Conservation (phyloP, 1,140 invertebrate species). For the Drosophila ananassae region DNA sequence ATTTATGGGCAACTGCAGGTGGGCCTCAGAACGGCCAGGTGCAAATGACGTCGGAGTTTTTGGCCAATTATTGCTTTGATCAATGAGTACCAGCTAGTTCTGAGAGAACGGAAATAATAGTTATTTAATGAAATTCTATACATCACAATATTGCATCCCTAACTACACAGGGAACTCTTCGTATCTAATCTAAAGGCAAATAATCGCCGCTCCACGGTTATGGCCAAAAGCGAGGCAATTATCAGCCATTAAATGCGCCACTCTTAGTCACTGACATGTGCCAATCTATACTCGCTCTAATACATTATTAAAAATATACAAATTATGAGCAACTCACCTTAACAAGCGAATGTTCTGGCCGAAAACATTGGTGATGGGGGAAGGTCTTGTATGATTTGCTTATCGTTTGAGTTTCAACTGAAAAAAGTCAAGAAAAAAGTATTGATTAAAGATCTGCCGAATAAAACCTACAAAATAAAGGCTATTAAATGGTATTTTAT, state of each 20-base stretch:
- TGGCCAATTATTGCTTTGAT: constrained; percentile 11
- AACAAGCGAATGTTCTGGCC: constrained; percentile 50
- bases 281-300: constrained; percentile 29
- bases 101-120: background rate
- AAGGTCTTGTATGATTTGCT: constrained; percentile 34
- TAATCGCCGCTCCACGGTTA: constrained; percentile 3
- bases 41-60: constrained; percentile 4
- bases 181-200: constrained; percentile 32
- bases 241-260: constrained; percentile 35
- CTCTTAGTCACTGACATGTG: constrained; percentile 48
- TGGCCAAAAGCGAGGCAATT: constrained; percentile 24
- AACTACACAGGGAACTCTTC: background rate
- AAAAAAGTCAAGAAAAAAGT: constrained; percentile 36
- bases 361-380: constrained; percentile 56
- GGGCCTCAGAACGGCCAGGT: constrained; percentile 8
- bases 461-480: background rate
- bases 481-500: background rate
- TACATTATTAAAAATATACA: constrained; percentile 26
- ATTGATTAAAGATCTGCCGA: constrained; percentile 12
- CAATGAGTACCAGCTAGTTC: constrained; percentile 5
- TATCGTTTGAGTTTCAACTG: constrained; percentile 42
- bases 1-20: constrained; percentile 28
- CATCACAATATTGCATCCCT: background rate
- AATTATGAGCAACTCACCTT: constrained; percentile 60
- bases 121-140: background rate